phyloP scores from a whole-genome alignment of 2,888 invertebrate species.

The Tipula lateralis region DNA sequence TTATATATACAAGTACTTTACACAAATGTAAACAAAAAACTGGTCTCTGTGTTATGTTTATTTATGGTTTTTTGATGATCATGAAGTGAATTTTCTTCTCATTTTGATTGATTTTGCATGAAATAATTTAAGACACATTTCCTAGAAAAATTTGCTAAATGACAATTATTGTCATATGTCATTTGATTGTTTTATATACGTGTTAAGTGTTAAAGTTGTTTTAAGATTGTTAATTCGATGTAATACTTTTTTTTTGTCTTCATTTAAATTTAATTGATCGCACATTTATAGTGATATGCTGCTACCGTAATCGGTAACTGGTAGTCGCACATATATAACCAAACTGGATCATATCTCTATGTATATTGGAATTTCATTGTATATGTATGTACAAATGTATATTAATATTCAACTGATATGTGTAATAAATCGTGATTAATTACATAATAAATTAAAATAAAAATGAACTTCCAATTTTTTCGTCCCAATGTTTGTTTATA shows the following conservation, averaged over 20 bases:
- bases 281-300: conserved; percentile 6
- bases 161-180: conserved; percentile 9
- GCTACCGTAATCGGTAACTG: background rate
- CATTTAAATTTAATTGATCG: conserved; percentile 19
- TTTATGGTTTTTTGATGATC: conserved; percentile 3
- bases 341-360: background rate
- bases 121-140: conserved; percentile 19
- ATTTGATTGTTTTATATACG: conserved; percentile 3
- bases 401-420: background rate
- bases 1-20: background rate
- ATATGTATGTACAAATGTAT: background rate
- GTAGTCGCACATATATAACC: background rate
- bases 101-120: conserved; percentile 19
- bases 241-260: background rate
- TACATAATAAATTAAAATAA: background rate
- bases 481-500: background rate
- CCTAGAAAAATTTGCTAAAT: conserved; percentile 24
- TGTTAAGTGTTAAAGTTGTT: conserved; percentile 11
- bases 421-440: conserved; percentile 24
- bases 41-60: background rate
- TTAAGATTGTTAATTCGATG: background rate
- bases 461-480: background rate
- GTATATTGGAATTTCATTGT: too few relatives aligned
- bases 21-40: background rate
- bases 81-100: background rate